Percentiles rank a stretch among this genome's conserved stretches.
Conservation (phyloP, 1,140 invertebrate genomes). For the Conus ventricosus region DNA sequence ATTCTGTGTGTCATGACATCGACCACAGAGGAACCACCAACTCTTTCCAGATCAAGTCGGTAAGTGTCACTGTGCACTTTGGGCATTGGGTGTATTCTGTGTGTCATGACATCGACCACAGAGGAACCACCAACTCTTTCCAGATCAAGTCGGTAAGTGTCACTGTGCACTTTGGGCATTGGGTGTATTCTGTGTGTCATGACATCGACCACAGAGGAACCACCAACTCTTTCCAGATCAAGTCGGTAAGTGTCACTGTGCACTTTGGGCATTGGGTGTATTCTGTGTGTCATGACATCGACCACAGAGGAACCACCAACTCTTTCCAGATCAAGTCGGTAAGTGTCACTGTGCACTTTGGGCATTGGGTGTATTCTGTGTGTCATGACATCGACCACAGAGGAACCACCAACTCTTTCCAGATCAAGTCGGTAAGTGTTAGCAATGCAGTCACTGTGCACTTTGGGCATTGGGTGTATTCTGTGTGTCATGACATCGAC, state of each 20-base stretch:
- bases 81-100: slow-evolving; percentile 87
- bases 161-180: background rate
- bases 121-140: slow-evolving; percentile 96
- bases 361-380: slow-evolving; percentile 87
- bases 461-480: slow-evolving; percentile 83
- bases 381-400: slow-evolving; percentile 96
- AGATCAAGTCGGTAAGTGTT: slow-evolving; percentile 80
- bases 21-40: slow-evolving; percentile 97
- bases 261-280: slow-evolving; percentile 79
- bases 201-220: slow-evolving; percentile 94
- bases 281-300: slow-evolving; percentile 96
- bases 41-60: slow-evolving; percentile 88
- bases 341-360: slow-evolving; percentile 47
- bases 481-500: slow-evolving; percentile 95
- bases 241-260: slow-evolving; percentile 73
- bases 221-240: slow-evolving; percentile 95
- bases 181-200: slow-evolving; percentile 97
- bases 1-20: slow-evolving; percentile 95
- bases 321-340: slow-evolving; percentile 88
- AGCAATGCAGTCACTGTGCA: background rate
- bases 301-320: slow-evolving; percentile 96
- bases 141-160: slow-evolving; percentile 81
- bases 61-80: slow-evolving; percentile 54
- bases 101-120: slow-evolving; percentile 95
- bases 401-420: slow-evolving; percentile 97